These are phyloP conservation scores for Tetragonisca angustula DNA, from an alignment of 2,888 invertebrate species.

Conservation along the genomic window DNA sequence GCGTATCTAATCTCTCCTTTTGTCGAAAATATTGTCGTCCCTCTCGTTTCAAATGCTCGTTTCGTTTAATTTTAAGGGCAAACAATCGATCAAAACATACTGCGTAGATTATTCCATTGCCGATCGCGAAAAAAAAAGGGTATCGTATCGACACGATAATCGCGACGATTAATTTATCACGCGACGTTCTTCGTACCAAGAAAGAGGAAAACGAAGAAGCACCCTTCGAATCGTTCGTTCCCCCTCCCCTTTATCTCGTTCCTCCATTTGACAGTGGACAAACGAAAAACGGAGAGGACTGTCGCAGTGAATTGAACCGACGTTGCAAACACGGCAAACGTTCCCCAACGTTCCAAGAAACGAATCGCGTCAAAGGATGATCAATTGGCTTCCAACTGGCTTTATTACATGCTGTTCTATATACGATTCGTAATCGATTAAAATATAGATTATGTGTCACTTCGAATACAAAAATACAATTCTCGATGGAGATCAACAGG, in stretches of 20 bases:
- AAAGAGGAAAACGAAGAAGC: constrained; percentile 1
- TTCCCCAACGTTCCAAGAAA: neutral
- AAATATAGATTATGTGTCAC: constrained; percentile 68
- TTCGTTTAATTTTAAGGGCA: neutral
- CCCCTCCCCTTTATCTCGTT: neutral
- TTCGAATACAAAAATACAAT: constrained; percentile 74
- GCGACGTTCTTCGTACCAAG: neutral
- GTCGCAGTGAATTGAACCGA: neutral
- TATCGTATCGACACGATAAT: neutral
- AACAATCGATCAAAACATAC: neutral
- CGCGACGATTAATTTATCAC: neutral
- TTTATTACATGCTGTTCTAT: constrained; percentile 46
- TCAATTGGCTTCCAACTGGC: constrained; percentile 39
- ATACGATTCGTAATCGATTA: constrained; percentile 61
- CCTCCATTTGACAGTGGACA: neutral
- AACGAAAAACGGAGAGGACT: neutral
- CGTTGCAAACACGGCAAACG: neutral
- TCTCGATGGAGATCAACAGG: constrained; percentile 65
- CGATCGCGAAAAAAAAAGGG: neutral
- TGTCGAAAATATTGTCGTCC: constrained; percentile 8
- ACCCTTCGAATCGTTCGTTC: neutral
- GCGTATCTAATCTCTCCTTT: neutral
- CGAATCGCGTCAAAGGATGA: constrained; percentile 16
- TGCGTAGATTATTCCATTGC: neutral
- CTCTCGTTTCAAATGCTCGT: neutral